Evolutionary conservation across 2,113 vertebrate species (phyloP), one percentile per base, ranked within the genome.

Genomic region (Echinops telfairi): DNA sequence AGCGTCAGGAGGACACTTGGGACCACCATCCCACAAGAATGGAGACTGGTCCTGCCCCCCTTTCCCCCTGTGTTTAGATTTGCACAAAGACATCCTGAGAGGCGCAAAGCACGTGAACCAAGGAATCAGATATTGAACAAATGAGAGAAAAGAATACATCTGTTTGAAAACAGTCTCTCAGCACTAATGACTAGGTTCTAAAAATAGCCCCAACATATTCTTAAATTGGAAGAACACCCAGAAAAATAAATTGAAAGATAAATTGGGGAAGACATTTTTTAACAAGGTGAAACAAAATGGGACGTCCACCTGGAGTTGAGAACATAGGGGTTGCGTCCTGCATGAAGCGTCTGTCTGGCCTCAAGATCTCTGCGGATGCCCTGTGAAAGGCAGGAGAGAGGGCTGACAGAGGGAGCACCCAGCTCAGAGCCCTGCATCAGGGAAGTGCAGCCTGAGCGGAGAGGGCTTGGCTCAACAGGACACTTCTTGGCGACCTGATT

Each of bases 171-270:
- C 88, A 94, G 86, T 58, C 82, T 95, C 83, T 68, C 33, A 25
- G 88, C 80, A 66, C 92, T 96, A 96, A 96, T 96, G 90, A 96
- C 77, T 60, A 70, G 90, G 92, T 75, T 92, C 97, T 96, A 96
- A 97, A 96, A 97, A 97, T 96, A 95, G 96, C 29, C 76, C 40
- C 77, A 89, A 82, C 19, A 31, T 90, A 93, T 83, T 96, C 96
- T 95, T 95, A 94, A 95, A 95, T 91, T 81, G 77, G 93, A 96
- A 85, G 93, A 95, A 90, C 82, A 95, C 43, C 92, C 83, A 90
- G 92, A 88, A 94, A 96, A 96, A 93, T 89, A 93, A 88, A 75
- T 86, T 14, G 93, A 91, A 95, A 94, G 89, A 92, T 86, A 94
- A 92, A 96, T 90, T 25, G 76, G 83, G 95, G 53, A 86, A 88